Percentiles rank a stretch among this genome's conserved stretches.
Evolutionary conservation across 2,797 vertebrate species (phyloP).

Genomic region (Lacerta agilis): DNA sequence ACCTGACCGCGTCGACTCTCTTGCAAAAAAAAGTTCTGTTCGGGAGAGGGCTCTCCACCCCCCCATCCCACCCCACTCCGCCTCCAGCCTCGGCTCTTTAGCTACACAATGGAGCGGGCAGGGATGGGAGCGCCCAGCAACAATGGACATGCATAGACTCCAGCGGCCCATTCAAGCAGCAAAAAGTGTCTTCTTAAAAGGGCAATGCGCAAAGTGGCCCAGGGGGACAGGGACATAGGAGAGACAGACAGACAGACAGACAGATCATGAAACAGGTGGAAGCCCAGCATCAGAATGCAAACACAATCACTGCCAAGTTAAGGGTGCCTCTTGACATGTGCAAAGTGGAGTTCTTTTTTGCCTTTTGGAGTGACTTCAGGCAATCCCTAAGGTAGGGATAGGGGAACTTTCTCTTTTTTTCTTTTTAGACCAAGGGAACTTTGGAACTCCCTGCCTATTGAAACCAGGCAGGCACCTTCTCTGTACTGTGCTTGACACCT

Average conservation of each 20-base stretch:
- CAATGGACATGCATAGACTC: constrained; percentile 34
- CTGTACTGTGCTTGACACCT: too few relatives aligned
- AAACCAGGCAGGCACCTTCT: too few relatives aligned
- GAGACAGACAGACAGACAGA: background rate
- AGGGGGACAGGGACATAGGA: background rate
- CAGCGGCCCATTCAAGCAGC: constrained; percentile 11
- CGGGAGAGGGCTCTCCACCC: background rate
- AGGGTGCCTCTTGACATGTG: background rate
- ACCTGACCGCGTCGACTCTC: background rate
- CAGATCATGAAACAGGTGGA: rapidly evolving
- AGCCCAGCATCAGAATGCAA: background rate
- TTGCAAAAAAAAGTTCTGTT: background rate
- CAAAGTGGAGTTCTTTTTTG: background rate
- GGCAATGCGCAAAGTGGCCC: constrained; percentile 32
- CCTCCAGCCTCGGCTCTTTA: background rate
- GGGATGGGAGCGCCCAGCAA: constrained; percentile 23
- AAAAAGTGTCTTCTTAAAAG: constrained; percentile 58
- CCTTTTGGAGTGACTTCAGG: background rate
- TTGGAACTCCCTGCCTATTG: too few relatives aligned
- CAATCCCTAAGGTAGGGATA: too few relatives aligned
- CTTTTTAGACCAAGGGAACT: too few relatives aligned
- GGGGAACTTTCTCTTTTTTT: too few relatives aligned
- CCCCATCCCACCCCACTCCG: background rate
- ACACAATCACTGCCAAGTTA: background rate
- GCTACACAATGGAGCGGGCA: constrained; percentile 14